A percentile compares a stretch with the other conserved stretches of the same genome.
These are phyloP conservation scores for Halcyon chelicuti DNA, from an alignment of 2,797 vertebrate species.

Conservation along the genomic window DNA sequence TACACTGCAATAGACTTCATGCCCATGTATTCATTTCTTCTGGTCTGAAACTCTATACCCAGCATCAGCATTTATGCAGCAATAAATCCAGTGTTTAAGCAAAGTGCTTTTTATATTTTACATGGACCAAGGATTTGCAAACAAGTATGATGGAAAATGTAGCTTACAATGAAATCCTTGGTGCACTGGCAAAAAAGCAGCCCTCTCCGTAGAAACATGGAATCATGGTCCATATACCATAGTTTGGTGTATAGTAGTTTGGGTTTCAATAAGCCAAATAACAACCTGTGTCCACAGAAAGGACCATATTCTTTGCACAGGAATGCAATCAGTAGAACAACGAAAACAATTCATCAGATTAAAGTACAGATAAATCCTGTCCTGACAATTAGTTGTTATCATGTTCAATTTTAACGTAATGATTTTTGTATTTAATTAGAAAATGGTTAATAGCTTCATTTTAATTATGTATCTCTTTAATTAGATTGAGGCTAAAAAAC, in stretches of 20 bases:
- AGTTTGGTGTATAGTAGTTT: accelerated
- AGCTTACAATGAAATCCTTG: neutral
- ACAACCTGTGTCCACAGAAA: neutral
- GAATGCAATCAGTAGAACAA: conserved; percentile 57
- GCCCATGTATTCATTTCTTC: neutral
- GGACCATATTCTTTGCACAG: neutral
- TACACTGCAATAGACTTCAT: neutral
- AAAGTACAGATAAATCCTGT: conserved; percentile 74
- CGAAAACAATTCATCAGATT: conserved; percentile 74
- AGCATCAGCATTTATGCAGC: neutral
- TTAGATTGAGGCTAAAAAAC: conserved; percentile 54
- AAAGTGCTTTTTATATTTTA: neutral
- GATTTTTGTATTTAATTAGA: conserved; percentile 82
- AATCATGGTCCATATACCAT: neutral
- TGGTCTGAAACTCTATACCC: neutral
- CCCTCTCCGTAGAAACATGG: neutral
- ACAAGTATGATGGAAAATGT: neutral
- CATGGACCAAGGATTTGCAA: accelerated
- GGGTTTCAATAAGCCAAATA: neutral
- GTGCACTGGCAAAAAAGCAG: neutral
- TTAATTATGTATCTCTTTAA: conserved; percentile 76
- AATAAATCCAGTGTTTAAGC: neutral
- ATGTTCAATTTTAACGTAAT: conserved; percentile 77
- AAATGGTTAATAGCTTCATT: conserved; percentile 75
- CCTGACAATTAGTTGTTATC: conserved; percentile 74